These are phyloP conservation scores for Doris montereyensis DNA, from an alignment of 2,888 invertebrate species.

Conservation along the genomic window DNA sequence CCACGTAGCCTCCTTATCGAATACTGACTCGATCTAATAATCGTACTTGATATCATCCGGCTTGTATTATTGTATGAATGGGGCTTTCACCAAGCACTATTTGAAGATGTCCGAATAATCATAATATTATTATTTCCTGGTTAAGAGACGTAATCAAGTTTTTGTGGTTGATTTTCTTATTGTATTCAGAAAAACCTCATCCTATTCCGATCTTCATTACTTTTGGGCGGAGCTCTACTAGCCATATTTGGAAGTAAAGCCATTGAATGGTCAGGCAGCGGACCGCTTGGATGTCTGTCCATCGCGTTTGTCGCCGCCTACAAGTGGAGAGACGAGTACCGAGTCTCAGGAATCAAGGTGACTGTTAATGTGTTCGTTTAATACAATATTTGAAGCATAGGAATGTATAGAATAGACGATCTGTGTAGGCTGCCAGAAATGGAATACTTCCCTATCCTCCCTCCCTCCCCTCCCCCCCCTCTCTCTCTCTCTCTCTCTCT, in stretches of 20 bases:
- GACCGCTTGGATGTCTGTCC: slow-evolving; percentile 79
- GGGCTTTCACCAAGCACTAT: background rate
- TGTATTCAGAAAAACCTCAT: slow-evolving; percentile 43
- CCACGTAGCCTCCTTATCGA: too few species aligned
- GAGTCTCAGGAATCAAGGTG: slow-evolving; percentile 31
- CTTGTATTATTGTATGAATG: too few species aligned
- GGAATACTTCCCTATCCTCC: too few species aligned
- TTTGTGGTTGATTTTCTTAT: too few species aligned
- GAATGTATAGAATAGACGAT: too few species aligned
- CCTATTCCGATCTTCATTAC: slow-evolving; percentile 72
- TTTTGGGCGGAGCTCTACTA: slow-evolving; percentile 86
- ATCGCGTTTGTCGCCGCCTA: slow-evolving; percentile 73
- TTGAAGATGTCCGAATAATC: background rate
- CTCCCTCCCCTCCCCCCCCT: too few species aligned
- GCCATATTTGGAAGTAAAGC: slow-evolving; percentile 91
- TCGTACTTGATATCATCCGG: too few species aligned
- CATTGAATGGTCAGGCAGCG: slow-evolving; percentile 80
- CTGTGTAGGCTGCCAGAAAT: too few species aligned
- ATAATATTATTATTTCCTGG: background rate
- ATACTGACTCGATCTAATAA: too few species aligned
- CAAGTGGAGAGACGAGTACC: slow-evolving; percentile 69
- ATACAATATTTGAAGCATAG: background rate
- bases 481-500: too few species aligned
- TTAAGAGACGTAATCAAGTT: too few species aligned
- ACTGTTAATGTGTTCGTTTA: background rate